These are phyloP conservation scores for Bombus fervidus DNA, from an alignment of 1,140 invertebrate genomes.

Conservation along the genomic window DNA sequence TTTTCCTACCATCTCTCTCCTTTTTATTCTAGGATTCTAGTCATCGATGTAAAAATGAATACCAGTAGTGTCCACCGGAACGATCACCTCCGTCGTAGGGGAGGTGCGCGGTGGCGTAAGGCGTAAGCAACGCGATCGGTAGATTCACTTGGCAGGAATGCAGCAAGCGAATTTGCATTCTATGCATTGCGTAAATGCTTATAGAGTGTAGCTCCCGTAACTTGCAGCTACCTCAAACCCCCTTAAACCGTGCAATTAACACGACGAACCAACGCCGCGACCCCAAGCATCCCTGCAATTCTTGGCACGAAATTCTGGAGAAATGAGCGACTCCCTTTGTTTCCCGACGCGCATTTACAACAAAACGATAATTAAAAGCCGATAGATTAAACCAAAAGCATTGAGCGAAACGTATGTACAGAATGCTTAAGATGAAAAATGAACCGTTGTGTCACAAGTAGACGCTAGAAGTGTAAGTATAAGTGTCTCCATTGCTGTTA, in stretches of 20 bases:
- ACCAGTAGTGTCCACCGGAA: background rate
- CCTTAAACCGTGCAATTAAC: slow-evolving; percentile 42
- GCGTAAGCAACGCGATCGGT: slow-evolving; percentile 7
- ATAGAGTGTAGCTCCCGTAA: slow-evolving; percentile 55
- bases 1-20: background rate
- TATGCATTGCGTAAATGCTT: slow-evolving; percentile 61
- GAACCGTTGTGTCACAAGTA: too few relatives aligned
- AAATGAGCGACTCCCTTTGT: background rate
- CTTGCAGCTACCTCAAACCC: background rate
- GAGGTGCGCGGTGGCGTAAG: slow-evolving; percentile 25
- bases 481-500: too few relatives aligned
- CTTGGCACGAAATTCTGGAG: background rate
- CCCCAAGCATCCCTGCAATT: background rate
- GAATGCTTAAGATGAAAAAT: too few relatives aligned
- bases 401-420: too few relatives aligned
- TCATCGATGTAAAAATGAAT: background rate
- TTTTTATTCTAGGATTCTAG: background rate
- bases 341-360: background rate
- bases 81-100: slow-evolving; percentile 8
- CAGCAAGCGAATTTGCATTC: slow-evolving; percentile 59
- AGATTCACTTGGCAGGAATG: slow-evolving; percentile 62
- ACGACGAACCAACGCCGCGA: background rate
- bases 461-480: too few relatives aligned
- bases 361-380: background rate
- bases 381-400: too few relatives aligned